Percentiles rank a stretch among this genome's conserved stretches.
phyloP scores from a whole-genome alignment of 2,113 vertebrate genomes.

The Hirundichthys speculiger region DNA sequence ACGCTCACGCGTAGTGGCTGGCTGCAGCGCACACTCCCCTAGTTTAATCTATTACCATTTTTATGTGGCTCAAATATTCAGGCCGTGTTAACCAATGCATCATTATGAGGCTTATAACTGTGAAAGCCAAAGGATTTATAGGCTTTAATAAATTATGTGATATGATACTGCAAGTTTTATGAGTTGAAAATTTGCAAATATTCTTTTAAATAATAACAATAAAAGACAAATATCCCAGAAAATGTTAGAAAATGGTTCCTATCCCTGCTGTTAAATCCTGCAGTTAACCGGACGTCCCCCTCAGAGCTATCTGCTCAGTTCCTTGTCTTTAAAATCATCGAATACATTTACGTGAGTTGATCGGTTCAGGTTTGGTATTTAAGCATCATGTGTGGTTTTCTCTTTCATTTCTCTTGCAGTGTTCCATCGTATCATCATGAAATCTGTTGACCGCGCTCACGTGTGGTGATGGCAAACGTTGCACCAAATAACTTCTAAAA shows the following conservation, averaged over 20 bases:
- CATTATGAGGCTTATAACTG: conserved; percentile 71
- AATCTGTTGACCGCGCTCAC: conserved; percentile 43
- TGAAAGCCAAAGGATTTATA: conserved; percentile 71
- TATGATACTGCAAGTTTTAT: conserved; percentile 68
- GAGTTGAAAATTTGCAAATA: conserved; percentile 70
- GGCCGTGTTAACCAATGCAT: conserved; percentile 74
- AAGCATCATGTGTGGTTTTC: conserved; percentile 4
- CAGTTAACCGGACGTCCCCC: conserved; percentile 42
- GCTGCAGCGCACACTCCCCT: conserved; percentile 41
- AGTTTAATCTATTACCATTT: conserved; percentile 74
- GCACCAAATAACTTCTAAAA: conserved; percentile 30
- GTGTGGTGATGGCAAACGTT: conserved; percentile 28
- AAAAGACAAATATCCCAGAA: conserved; percentile 47
- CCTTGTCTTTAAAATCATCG: conserved; percentile 42
- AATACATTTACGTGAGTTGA: conserved; percentile 45
- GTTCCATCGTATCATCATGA: conserved; percentile 47
- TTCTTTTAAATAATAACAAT: conserved; percentile 69
- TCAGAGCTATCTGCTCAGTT: conserved; percentile 14
- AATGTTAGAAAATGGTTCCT: conserved; percentile 26
- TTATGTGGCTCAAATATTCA: conserved; percentile 73
- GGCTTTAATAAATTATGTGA: conserved; percentile 69
- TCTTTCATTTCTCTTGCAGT: conserved; percentile 25
- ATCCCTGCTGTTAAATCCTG: conserved; percentile 14
- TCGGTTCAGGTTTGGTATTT: conserved; percentile 42
- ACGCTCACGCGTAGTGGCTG: no score